These are phyloP conservation scores for Sarcophaga rosellei DNA, from an alignment of 2,888 invertebrate genomes.

Conservation along the genomic window DNA sequence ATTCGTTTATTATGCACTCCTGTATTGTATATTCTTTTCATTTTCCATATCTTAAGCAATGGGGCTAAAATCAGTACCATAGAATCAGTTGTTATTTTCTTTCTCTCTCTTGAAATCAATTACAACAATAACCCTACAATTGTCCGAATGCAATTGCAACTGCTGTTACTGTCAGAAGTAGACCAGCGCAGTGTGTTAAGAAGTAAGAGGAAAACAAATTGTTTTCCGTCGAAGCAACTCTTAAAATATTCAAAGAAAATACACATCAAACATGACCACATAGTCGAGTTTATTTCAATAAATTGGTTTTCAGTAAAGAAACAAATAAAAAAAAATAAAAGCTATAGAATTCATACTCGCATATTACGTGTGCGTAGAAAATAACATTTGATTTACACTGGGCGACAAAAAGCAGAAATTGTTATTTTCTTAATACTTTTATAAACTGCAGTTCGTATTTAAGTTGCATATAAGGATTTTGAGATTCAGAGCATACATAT, in stretches of 20 bases:
- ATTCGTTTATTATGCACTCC: neutral
- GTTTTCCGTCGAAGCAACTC: constrained; percentile 35
- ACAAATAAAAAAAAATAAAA: too few species aligned
- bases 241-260: constrained; percentile 42
- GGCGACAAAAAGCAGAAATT: too few species aligned
- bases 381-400: too few species aligned
- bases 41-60: neutral
- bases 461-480: too few species aligned
- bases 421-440: too few species aligned
- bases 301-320: too few species aligned
- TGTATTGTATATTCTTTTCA: neutral
- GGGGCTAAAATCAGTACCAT: neutral
- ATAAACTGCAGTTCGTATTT: too few species aligned
- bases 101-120: neutral
- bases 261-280: neutral
- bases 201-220: constrained; percentile 21
- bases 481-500: too few species aligned
- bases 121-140: neutral
- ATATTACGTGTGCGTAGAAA: too few species aligned
- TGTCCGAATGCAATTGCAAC: neutral
- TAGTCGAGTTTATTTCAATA: too few species aligned
- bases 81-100: neutral
- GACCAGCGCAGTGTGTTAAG: neutral
- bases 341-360: too few species aligned
- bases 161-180: neutral